These are phyloP conservation scores for Cervus canadensis DNA, from an alignment of 2,113 vertebrate genomes.

Conservation along the genomic window DNA sequence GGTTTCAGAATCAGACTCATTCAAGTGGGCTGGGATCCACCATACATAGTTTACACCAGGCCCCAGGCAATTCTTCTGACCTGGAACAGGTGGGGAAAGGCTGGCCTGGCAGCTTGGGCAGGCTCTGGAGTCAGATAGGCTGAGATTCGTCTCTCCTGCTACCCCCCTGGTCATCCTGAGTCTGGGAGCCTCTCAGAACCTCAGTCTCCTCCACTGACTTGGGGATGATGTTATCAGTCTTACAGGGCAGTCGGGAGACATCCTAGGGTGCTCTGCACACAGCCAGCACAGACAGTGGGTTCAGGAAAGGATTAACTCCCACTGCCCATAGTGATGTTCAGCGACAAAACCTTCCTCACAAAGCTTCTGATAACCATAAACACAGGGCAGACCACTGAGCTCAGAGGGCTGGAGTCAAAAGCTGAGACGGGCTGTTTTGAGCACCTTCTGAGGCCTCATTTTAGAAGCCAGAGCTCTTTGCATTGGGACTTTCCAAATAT, in stretches of 20 bases:
- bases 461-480: not conserved
- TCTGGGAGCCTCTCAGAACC: not conserved
- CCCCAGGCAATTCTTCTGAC: not conserved
- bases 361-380: not conserved
- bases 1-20: not conserved
- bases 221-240: not conserved
- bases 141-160: fast-evolving
- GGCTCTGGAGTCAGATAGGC: not conserved
- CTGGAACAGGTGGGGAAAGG: fast-evolving
- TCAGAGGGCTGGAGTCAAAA: fast-evolving
- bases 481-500: not conserved
- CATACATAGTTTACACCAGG: fast-evolving
- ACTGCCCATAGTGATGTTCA: not conserved
- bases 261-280: not conserved
- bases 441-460: too few relatives aligned
- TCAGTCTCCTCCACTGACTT: not conserved
- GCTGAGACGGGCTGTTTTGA: not conserved
- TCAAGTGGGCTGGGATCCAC: not conserved
- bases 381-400: not conserved
- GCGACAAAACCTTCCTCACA: not conserved
- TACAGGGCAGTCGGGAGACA: not conserved
- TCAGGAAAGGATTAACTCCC: not conserved
- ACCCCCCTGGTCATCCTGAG: not conserved
- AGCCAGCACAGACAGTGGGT: not conserved
- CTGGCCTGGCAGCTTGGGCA: not conserved